Conservation (phyloP, 92 coral and sea anemone genomes). For the Zoanthus gigantus region DNA sequence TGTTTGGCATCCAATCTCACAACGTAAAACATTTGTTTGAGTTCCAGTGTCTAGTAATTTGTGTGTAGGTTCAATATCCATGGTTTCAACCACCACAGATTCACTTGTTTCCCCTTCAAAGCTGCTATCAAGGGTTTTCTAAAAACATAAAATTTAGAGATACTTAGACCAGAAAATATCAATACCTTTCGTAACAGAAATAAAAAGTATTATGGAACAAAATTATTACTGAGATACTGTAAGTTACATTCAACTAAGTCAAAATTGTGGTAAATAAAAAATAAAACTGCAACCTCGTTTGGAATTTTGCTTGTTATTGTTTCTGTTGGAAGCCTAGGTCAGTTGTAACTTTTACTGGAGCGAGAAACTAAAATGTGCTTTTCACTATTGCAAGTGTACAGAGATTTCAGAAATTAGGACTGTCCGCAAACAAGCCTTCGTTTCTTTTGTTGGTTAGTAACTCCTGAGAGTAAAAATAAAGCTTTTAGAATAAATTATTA, state of each 20-base stretch:
- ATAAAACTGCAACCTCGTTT: neutral
- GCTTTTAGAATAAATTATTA: neutral
- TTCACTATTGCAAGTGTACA: constrained; percentile 12
- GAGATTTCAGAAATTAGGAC: neutral
- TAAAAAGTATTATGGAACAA: constrained; percentile 6
- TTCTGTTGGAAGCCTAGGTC: constrained; percentile 23
- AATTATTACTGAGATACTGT: neutral
- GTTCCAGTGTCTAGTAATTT: neutral
- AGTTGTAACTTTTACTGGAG: constrained; percentile 17
- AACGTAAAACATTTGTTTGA: neutral
- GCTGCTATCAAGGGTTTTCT: constrained; percentile 39
- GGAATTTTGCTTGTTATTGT: constrained; percentile 1
- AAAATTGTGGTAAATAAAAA: neutral
- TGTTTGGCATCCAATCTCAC: constrained; percentile 15
- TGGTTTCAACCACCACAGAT: neutral
- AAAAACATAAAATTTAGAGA: constrained; percentile 14
- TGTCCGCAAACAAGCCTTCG: constrained; percentile 17
- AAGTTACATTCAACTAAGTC: neutral
- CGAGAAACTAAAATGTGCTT: neutral
- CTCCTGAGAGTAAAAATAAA: constrained; percentile 2
- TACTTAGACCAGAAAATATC: neutral
- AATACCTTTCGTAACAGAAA: neutral
- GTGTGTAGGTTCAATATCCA: neutral
- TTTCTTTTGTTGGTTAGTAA: neutral
- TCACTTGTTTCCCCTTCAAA: constrained; percentile 27